A percentile compares a stretch with the other conserved stretches of the same genome.
Conservation (phyloP, 23 tunicate genomes). For the Clavelina lepadiformis region DNA sequence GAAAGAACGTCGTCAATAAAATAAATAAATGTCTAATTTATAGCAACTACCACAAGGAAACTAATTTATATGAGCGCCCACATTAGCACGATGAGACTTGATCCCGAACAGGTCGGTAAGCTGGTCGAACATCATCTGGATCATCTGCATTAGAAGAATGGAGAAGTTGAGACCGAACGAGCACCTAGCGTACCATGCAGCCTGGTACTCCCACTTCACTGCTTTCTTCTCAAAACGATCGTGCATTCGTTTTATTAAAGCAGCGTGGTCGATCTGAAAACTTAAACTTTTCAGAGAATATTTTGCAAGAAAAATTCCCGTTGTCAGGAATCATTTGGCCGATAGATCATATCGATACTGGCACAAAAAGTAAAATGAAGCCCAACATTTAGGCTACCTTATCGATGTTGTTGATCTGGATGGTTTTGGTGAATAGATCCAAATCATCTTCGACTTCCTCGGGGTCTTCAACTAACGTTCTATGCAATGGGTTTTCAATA, state of each 20-base stretch:
- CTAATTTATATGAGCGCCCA: no score
- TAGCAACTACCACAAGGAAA: no score
- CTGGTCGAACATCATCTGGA: constrained; percentile 69
- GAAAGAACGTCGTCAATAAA: no score
- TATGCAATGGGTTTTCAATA: no score
- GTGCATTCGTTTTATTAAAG: constrained; percentile 60
- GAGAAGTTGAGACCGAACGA: constrained; percentile 61
- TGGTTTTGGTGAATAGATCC: constrained; percentile 49
- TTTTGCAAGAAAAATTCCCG: no score
- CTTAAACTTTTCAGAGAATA: no score
- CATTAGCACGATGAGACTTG: no score
- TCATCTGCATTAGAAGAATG: constrained; percentile 65
- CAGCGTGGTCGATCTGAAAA: constrained; percentile 70
- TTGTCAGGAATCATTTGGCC: no score
- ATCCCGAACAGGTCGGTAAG: constrained; percentile 39
- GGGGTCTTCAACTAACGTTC: no score
- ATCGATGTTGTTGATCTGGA: constrained; percentile 62
- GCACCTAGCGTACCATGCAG: constrained; percentile 45
- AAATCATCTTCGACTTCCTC: constrained; percentile 65
- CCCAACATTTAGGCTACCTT: constrained; percentile 19
- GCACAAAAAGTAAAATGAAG: not conserved
- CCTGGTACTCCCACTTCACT: constrained; percentile 63
- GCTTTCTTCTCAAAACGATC: constrained; percentile 71
- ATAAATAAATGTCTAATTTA: no score
- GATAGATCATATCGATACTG: not conserved